Conservation (phyloP, 2,888 invertebrate species). For the Blomia tropicalis region DNA sequence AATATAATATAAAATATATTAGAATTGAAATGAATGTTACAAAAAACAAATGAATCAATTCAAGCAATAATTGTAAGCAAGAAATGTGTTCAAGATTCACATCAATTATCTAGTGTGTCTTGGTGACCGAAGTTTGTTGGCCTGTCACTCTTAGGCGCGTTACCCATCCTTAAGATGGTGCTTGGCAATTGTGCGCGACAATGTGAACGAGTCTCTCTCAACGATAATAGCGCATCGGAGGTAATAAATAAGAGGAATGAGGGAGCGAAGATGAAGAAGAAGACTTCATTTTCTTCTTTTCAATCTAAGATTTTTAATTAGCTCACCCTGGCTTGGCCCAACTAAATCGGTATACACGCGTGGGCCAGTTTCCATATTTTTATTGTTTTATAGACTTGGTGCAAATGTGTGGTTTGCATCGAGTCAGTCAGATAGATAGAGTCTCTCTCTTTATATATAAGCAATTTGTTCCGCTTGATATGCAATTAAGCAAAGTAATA, state of each 20-base stretch:
- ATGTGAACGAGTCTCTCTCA: no score
- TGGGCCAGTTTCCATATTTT: conserved; percentile 5
- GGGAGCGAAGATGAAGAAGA: no score
- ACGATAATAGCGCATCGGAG: not conserved
- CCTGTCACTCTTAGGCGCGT: no score
- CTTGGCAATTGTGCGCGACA: conserved; percentile 9
- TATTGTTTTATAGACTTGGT: conserved; percentile 12
- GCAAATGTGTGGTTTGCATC: not conserved
- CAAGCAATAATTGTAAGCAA: no score
- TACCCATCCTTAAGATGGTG: not conserved
- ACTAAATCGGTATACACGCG: not conserved
- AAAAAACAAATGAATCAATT: no score
- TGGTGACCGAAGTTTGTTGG: no score
- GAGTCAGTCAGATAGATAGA: conserved; percentile 4
- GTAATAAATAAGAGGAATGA: conserved; percentile 11
- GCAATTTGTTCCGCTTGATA: conserved; percentile 18
- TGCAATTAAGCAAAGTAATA: conserved; percentile 16
- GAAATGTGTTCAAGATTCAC: no score
- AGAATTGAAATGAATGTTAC: no score
- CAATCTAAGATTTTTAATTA: conserved; percentile 8
- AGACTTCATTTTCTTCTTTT: not conserved
- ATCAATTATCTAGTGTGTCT: no score
- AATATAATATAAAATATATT: no score
- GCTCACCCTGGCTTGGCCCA: conserved; percentile 4
- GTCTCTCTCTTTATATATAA: no score